These are phyloP conservation scores for Thamnophis sirtalis DNA, from an alignment of 2,113 vertebrate genomes.

Conservation along the genomic window DNA sequence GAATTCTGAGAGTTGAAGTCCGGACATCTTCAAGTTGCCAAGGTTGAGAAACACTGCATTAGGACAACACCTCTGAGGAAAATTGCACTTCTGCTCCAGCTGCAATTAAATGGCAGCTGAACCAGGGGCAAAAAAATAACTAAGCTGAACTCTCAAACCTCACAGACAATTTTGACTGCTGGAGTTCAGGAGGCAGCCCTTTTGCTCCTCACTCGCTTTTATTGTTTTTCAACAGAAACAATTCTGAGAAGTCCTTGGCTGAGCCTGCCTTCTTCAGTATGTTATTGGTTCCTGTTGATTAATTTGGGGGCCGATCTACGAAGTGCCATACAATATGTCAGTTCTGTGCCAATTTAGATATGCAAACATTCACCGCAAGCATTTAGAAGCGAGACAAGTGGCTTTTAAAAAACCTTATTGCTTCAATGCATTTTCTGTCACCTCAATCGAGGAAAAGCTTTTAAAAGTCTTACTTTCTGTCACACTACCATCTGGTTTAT, in stretches of 20 bases:
- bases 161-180: neutral
- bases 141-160: neutral
- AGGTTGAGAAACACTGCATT: too few relatives aligned
- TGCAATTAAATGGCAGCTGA: neutral
- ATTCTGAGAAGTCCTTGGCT: too few relatives aligned
- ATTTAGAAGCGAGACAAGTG: neutral
- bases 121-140: too few relatives aligned
- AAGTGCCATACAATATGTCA: neutral
- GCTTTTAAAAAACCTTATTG: neutral
- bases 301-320: too few relatives aligned
- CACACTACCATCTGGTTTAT: neutral
- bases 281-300: neutral
- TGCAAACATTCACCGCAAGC: neutral
- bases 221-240: neutral
- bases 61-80: neutral
- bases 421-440: neutral
- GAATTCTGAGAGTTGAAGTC: too few relatives aligned
- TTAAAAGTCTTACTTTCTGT: neutral
- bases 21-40: too few relatives aligned
- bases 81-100: neutral
- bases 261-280: neutral
- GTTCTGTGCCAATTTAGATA: neutral
- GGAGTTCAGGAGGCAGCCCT: neutral
- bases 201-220: neutral
- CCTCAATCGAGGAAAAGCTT: neutral